These are phyloP conservation scores for Drosophila stalkeri DNA, from an alignment of 2,888 invertebrate species.

Conservation along the genomic window DNA sequence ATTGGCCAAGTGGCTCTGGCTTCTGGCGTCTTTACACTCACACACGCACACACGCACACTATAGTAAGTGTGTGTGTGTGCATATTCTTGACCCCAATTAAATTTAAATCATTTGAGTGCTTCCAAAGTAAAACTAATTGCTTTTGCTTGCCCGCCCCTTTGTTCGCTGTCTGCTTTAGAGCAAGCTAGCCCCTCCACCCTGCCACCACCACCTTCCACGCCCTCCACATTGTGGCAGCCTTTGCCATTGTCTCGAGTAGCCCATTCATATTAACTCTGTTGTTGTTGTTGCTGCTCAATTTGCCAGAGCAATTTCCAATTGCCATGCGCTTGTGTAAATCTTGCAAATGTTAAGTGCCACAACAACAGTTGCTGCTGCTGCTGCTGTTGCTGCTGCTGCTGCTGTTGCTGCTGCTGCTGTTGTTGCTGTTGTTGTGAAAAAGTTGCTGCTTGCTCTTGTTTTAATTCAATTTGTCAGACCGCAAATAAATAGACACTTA, in stretches of 20 bases:
- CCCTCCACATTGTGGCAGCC: background rate
- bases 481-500: constrained; percentile 70
- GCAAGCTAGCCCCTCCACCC: too few species aligned
- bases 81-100: constrained; percentile 77
- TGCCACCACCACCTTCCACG: background rate
- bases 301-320: constrained; percentile 55
- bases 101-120: constrained; percentile 80
- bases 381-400: constrained; percentile 4
- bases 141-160: constrained; percentile 51
- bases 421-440: constrained; percentile 12
- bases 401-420: constrained; percentile 3
- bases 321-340: constrained; percentile 42
- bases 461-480: constrained; percentile 77
- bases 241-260: constrained; percentile 42
- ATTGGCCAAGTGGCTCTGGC: constrained; percentile 23
- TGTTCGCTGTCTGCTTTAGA: too few species aligned
- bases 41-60: background rate
- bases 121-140: constrained; percentile 77
- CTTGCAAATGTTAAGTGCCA: constrained; percentile 36
- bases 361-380: constrained; percentile 13
- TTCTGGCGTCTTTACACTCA: background rate
- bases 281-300: constrained; percentile 36
- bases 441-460: constrained; percentile 48
- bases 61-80: background rate
- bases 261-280: constrained; percentile 30